Percentiles rank a stretch among this genome's conserved stretches.
Evolutionary conservation across 2,113 vertebrate species (phyloP).

Genomic region (Oncorhynchus tshawytscha): DNA sequence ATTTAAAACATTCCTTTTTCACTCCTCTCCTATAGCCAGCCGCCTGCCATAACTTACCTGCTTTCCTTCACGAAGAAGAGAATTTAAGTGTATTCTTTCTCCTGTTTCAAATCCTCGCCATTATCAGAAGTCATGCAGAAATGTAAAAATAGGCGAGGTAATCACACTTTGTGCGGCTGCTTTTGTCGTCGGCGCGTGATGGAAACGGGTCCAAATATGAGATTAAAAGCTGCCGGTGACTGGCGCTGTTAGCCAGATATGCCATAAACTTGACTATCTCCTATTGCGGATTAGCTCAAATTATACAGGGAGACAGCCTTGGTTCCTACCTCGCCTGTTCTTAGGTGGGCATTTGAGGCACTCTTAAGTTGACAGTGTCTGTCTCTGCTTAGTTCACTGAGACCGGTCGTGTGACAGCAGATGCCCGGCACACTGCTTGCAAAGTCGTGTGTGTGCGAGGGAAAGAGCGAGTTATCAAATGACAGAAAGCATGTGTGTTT

Average conservation of each 20-base stretch:
- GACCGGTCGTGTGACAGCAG: conserved; percentile 76
- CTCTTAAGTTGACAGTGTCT: conserved; percentile 78
- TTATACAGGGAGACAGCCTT: conserved; percentile 73
- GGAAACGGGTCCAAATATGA: conserved; percentile 77
- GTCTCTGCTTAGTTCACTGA: conserved; percentile 73
- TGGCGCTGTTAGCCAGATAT: conserved; percentile 79
- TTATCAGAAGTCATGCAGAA: conserved; percentile 72
- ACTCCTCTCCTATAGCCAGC: conserved; percentile 22
- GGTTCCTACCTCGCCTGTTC: conserved; percentile 70
- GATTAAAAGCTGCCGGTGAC: conserved; percentile 76
- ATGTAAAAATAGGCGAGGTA: conserved; percentile 63
- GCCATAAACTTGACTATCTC: conserved; percentile 76
- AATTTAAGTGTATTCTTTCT: conserved; percentile 27
- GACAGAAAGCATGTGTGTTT: conserved; percentile 5
- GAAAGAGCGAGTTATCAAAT: conserved; percentile 48
- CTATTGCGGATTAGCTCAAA: conserved; percentile 75
- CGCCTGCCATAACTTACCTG: conserved; percentile 53
- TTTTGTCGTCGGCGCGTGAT: conserved; percentile 72
- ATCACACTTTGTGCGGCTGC: conserved; percentile 71
- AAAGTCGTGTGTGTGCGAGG: conserved; percentile 49
- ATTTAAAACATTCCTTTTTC: no score
- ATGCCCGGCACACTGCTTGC: conserved; percentile 72
- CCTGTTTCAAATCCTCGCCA: conserved; percentile 37
- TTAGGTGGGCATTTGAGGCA: conserved; percentile 73
- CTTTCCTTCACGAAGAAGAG: conserved; percentile 32